Percentiles rank a stretch among this genome's conserved stretches.
These are phyloP conservation scores for Etia nguti DNA, from an alignment of 2,113 vertebrate genomes.

Conservation along the genomic window DNA sequence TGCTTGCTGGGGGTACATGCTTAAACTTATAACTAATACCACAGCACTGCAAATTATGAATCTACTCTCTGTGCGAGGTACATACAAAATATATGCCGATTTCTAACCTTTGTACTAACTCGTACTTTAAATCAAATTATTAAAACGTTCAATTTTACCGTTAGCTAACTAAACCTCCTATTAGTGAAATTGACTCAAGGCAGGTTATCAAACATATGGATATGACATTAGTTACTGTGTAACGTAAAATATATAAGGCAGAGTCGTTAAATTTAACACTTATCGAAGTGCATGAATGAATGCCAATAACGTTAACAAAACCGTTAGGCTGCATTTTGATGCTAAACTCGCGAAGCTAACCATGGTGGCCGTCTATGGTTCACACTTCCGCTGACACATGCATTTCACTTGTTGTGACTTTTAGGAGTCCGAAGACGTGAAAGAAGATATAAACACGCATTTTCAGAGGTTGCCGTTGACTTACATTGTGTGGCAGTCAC, in stretches of 20 bases:
- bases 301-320: not conserved
- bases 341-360: not conserved
- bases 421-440: not conserved
- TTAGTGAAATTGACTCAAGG: not conserved
- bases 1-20: not conserved
- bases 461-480: not conserved
- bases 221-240: not conserved
- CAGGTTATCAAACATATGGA: not conserved
- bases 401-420: not conserved
- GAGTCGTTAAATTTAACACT: not conserved
- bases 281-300: not conserved
- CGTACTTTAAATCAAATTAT: not conserved
- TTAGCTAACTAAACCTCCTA: not conserved
- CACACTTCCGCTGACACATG: not conserved
- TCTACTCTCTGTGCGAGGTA: not conserved
- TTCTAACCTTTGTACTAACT: not conserved
- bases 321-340: not conserved
- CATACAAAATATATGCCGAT: not conserved
- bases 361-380: not conserved
- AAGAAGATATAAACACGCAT: accelerated
- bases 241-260: not conserved
- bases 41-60: not conserved
- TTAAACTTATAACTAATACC: not conserved
- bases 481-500: not conserved
- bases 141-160: not conserved